Evolutionary conservation across 2,888 invertebrate species (phyloP), one percentile per base, ranked within the genome.

Genomic region (Agapetus fuscipes): DNA sequence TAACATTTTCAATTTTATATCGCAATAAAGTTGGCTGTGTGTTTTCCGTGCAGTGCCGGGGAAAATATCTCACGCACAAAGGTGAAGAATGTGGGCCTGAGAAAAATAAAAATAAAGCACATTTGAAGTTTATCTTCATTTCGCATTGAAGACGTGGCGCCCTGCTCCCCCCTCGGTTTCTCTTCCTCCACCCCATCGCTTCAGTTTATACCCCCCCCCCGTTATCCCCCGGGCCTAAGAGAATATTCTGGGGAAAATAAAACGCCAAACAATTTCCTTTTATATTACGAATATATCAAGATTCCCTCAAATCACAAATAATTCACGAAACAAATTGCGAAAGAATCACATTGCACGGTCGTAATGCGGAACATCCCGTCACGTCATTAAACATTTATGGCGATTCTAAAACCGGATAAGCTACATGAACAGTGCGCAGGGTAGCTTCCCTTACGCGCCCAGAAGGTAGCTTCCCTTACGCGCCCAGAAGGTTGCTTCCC

Each of bases 261-360:
- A 42, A 34, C 38, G 37, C 30, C 30, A 42, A 42, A 34, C 38
- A 42, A 42, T 42, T 33, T 29, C 28, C 38, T 30, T 39, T 39
- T 30, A 34, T 39, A 31, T 35, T 26, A 27, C 39, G 36, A 29
- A 43, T 36, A 39, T 30, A 43, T 43, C 39, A 36, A 36, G 34
- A 30, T 30, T 33, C 38, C 45, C 39, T 39, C 41, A 39, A 36
- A 45, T 39, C 39, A 35, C 39, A 28, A 45, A 45, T 45, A 45
- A 45, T 45, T 45, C 45, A 45, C 41, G 45, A 41, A 41, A 41
- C 45, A 45, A 45, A 45, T 45, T 45, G 45, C 41, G 39, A 41
- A 45, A 45, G 45, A 45, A 45, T 45, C 41, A 39, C 41, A 44
- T 34, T 41, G 44, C 41, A 32, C 41, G 38, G 34, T 41, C 43